Conservation (phyloP, 2,888 invertebrate genomes). For the Salpingus planirostris region DNA sequence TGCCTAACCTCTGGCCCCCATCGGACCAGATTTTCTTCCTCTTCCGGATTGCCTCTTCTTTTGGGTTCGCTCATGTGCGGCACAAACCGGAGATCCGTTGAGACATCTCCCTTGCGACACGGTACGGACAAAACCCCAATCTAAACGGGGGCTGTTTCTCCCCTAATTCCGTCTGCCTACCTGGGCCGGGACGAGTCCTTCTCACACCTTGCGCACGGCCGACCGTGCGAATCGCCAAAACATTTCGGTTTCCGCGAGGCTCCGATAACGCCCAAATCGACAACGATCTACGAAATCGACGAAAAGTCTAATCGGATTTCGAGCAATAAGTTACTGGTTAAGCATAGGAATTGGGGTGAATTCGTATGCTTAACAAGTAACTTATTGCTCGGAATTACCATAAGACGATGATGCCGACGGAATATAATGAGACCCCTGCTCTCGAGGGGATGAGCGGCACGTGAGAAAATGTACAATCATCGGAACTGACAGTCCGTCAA, state of each 20-base stretch:
- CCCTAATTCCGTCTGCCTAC: slow-evolving; percentile 4
- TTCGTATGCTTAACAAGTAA: too few relatives aligned
- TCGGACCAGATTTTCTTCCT: slow-evolving; percentile 26
- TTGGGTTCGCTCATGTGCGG: slow-evolving; percentile 3
- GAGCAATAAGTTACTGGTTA: too few relatives aligned
- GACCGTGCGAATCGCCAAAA: slow-evolving; percentile 12
- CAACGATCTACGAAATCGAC: not conserved
- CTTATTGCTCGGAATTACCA: too few relatives aligned
- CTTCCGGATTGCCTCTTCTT: slow-evolving; percentile 26
- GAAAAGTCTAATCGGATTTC: too few relatives aligned
- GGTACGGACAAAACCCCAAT: slow-evolving; percentile 7
- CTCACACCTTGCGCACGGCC: slow-evolving; percentile 8
- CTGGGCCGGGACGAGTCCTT: slow-evolving; percentile 6
- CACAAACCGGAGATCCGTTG: slow-evolving; percentile 15
- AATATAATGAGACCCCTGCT: too few relatives aligned
- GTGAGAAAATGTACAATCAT: too few relatives aligned
- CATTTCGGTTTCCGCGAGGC: slow-evolving; percentile 5
- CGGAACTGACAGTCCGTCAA: too few relatives aligned
- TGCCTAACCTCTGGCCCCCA: slow-evolving; percentile 26
- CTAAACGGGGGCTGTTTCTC: slow-evolving; percentile 9
- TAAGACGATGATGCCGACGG: too few relatives aligned
- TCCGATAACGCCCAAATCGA: not conserved
- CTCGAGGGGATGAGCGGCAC: too few relatives aligned
- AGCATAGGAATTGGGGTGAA: too few relatives aligned
- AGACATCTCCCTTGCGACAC: slow-evolving; percentile 8